Evolutionary conservation across 2,888 invertebrate genomes (phyloP), one percentile per base, ranked within the genome.

Genomic region (Augiades crinisus): DNA sequence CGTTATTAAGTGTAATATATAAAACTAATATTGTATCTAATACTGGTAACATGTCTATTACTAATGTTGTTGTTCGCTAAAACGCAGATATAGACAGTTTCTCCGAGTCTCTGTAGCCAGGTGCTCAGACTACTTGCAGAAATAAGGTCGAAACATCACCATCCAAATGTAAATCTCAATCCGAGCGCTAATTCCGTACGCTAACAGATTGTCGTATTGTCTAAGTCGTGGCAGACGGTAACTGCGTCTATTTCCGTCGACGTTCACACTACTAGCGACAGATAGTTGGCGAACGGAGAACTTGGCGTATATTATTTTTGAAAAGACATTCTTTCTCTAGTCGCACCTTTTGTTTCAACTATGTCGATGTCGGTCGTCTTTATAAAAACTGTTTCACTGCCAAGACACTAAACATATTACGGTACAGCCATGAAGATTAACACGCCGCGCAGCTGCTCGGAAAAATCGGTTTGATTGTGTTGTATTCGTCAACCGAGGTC

Each of bases 231-330:
- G 30, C 45, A 30, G 31, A 10, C 49, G 24, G 34, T 49, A 49
- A 49, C 49, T 57, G 64, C 38, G 64, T 70, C 81, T 83, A 83
- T 83, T 84, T 83, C 70, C 58, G 72, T 68, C 53, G 69, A 34
- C 69, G 74, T 75, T 74, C 69, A 75, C 55, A 72, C 73, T 70
- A 61, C 24, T 62, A 61, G 62, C 77, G 84, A 84, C 85, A 83
- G 78, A 79, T 82, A 77, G 74, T 86, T 88, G 87, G 87, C 88
- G 66, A 68, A 64, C 79, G 75, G 60, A 75, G 68, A 66, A 70
- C 77, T 77, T 71, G 75, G 69, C 71, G 78, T 75, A 76, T 75
- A 79, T 83, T 87, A 85, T 86, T 86, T 87, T 83, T 72, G 69
- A 79, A 75, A 75, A 79, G 74, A 70, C 64, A 75, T 71, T 75